Base-by-base conservation (phyloP, 1,140 invertebrate species). In the Adoxophyes honmai region DNA sequence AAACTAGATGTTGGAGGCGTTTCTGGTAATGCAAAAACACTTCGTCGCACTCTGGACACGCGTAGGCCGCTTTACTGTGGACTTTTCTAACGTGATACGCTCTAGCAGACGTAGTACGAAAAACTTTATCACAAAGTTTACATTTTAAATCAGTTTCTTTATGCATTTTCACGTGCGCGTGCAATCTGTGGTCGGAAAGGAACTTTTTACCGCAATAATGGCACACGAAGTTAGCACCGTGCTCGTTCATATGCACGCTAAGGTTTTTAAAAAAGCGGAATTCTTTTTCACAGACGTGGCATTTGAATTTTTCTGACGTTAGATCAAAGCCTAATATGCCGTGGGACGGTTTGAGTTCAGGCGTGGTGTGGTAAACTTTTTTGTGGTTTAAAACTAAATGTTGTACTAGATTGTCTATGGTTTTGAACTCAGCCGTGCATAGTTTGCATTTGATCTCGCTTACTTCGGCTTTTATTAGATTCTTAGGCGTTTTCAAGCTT, bases 261-360 rank as follows among this genome's bases (percentile, higher is more conserved):
- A 64, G 38, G 4, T 64, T 57, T 52, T 60, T 64, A 18, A 64
- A 64, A 18, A 59, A 60, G 4, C 34, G 6, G 36, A 64, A 64
- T 34, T 60, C 44, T 21, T 52, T 57, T 8, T 34, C 14, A 14
- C 62, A 64, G 6, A 60, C 11, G n/a, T 53, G 21, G 16, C 62
- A 64, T 36, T 52, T 53, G 5, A 60, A 54, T 18, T 57, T 39
- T n/a, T 56, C 52, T 3, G 37, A 51, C 9, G 52, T 54, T 13
- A 64, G 11, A 33, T 60, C 42, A 34, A 60, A 60, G 21, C 56
- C 56, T 34, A 63, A 28, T 14, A 63, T 51, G 0, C 61, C 56
- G 16, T 63, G 56, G 1, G 37, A 14, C 4, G 34, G 52, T 21
- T 55, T 59, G 1, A 63, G 14, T 10, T 33, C 21, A 4, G 34